Base-by-base conservation (phyloP, 2,797 vertebrate species). In the Myotis vivesi region DNA sequence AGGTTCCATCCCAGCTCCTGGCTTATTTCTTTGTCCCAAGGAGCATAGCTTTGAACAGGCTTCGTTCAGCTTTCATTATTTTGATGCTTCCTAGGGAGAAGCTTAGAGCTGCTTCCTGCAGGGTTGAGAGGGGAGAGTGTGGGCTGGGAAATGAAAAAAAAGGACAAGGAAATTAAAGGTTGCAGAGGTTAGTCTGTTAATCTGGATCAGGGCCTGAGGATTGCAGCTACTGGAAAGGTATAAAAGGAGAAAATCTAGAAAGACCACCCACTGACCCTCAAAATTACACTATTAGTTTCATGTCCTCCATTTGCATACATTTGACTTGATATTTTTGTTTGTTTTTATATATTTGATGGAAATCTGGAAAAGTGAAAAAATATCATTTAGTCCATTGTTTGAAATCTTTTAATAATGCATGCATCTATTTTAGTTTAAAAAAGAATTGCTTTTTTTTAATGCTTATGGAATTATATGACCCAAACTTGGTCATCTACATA, bases 321-420 rank as follows among this genome's bases (percentile, higher is more conserved):
- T 66, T 93, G 55, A 36, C 17, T 62, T 77, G 36, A n/a, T 38
- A 4, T 41, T 69, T 95, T 77, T 64, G n/a, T 80, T 85, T 64
- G 16, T 13, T 79, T 68, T 28, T 75, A 41, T 33, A 7, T 75
- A 41, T 36, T 51, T 77, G 57, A 16, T 28, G 20, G 3, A 12
- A 38, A 3, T 55, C 36, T 51, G 90, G 25, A 69, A 89, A 79
- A 90, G 41, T 30, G 41, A 85, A 33, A 77, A 51, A 75, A 22
- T 25, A 30, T 49, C 9, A 62, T 83, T 94, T 80, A 38, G 69
- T 38, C 20, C 49, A 44, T 33, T 55, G 33, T 85, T 76, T 8
- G 11, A 64, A 81, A 55, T 1, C 19, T 92, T 79, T 77, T 55
- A 46, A 53, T 46, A 71, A 83, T 30, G 75, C 30, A 20, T 3